Base-by-base conservation (phyloP, 2,888 invertebrate species). In the Macaria notata region DNA sequence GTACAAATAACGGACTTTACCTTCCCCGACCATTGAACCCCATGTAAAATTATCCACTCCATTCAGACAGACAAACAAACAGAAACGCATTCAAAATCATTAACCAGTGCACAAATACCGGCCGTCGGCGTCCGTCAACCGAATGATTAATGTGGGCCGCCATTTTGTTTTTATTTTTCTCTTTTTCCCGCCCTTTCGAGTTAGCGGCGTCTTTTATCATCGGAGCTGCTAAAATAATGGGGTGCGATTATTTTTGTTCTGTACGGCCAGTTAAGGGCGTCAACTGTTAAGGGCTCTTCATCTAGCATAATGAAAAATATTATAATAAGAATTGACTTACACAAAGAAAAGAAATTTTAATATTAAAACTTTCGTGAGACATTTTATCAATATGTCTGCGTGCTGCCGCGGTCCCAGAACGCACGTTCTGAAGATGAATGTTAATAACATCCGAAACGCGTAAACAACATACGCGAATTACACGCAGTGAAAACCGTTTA, bases 121-220 rank as follows among this genome's bases (percentile, higher is more conserved):
- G 31, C 51, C 55, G 60, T 45, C 59, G 38, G 50, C 61, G 60
- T 63, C 65, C 57, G 66, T 63, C 66, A 65, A 60, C 52, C 52
- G 47, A 64, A 73, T 75, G 73, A 76, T 75, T 72, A 66, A 75
- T 69, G 66, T 49, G 51, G 31, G 55, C 65, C 55, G 67, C 70
- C 74, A 72, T 72, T 67, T 76, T 76, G 68, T 65, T 69, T 71
- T 68, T 66, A 72, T 73, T 65, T 66, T 71, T 70, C 68, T 50
- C 59, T 46, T 65, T 68, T 68, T 70, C 63, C 68, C 72, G 70
- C 69, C 68, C 67, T 72, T 71, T 66, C 61, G 52, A 65, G 60
- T 66, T 59, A 66, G 62, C 65, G 60, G 62, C 65, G 60, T 48
- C 53, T 61, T 66, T 62, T 62, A 65, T 62, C 65, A 62, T 58